A percentile compares a stretch with the other conserved stretches of the same genome.
Evolutionary conservation across 2,888 invertebrate species (phyloP).

Genomic region (Tachina grossa): DNA sequence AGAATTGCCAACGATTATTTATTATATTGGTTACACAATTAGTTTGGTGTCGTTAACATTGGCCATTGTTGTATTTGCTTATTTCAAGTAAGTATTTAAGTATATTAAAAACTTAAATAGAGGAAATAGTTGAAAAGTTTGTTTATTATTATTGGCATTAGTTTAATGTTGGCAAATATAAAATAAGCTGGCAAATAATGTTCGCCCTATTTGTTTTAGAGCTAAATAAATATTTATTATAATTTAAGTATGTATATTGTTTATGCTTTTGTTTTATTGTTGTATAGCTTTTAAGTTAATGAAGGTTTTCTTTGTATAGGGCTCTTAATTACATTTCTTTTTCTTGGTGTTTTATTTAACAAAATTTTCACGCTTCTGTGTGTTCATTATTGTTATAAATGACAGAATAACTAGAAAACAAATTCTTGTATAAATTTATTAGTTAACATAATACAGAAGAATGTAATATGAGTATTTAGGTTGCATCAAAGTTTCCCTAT

Average conservation of each 20-base stretch:
- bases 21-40: slow-evolving; percentile 92
- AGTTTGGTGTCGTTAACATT: slow-evolving; percentile 91
- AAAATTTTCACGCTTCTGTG: neutral
- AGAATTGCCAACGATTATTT: slow-evolving; percentile 90
- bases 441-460: neutral
- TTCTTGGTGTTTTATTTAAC: slow-evolving; percentile 12
- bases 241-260: neutral
- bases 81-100: slow-evolving; percentile 84
- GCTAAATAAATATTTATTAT: neutral
- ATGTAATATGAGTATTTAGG: too few relatives aligned
- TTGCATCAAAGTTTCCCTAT: neutral
- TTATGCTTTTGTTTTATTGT: neutral
- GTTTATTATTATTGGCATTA: neutral
- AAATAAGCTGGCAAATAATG: neutral
- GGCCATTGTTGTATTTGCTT: slow-evolving; percentile 93
- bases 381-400: neutral
- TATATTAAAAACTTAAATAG: neutral
- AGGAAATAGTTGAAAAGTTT: neutral
- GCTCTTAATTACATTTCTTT: slow-evolving; percentile 14
- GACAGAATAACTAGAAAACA: neutral
- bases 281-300: slow-evolving; percentile 38
- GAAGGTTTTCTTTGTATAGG: slow-evolving; percentile 19
- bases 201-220: neutral
- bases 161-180: neutral
- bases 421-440: neutral